A percentile compares a stretch with the other conserved stretches of the same genome.
Conservation (phyloP, 2,797 vertebrate genomes). For the Taenioides sp. region DNA sequence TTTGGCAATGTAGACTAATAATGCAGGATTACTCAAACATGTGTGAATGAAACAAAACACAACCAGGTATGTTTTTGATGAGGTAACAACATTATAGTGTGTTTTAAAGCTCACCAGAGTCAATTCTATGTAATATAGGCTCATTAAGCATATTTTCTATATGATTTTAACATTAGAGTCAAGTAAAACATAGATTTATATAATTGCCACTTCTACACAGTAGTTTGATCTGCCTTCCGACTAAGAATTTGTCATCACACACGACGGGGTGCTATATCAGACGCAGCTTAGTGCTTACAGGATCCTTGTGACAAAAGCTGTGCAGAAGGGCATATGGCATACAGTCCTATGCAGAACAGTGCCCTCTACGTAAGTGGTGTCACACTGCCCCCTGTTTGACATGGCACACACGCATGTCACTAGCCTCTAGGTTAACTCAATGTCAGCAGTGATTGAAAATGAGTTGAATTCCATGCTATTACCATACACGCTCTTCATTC, state of each 20-base stretch:
- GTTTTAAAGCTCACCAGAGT: too few relatives aligned
- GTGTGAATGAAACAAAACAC: too few relatives aligned
- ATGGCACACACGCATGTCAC: neutral
- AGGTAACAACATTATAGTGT: too few relatives aligned
- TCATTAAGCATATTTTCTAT: too few relatives aligned
- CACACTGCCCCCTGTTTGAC: slow-evolving; percentile 18
- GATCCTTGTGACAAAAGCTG: too few relatives aligned
- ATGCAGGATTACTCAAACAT: too few relatives aligned
- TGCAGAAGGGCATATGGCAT: neutral
- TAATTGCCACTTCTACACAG: neutral
- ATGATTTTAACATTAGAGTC: neutral
- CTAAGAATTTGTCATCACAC: neutral
- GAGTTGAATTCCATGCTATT: neutral
- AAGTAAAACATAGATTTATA: neutral
- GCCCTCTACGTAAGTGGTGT: neutral
- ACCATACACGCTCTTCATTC: neutral
- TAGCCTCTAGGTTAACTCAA: neutral
- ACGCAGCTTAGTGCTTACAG: too few relatives aligned
- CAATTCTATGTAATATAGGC: too few relatives aligned
- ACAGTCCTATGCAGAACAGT: neutral
- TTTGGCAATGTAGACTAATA: too few relatives aligned
- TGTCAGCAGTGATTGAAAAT: neutral
- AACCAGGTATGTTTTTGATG: too few relatives aligned
- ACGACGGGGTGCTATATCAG: too few relatives aligned
- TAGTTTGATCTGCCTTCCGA: neutral